Evolutionary conservation across 2,888 invertebrate species (phyloP), one percentile per base, ranked within the genome.

Genomic region (Blera fallax): DNA sequence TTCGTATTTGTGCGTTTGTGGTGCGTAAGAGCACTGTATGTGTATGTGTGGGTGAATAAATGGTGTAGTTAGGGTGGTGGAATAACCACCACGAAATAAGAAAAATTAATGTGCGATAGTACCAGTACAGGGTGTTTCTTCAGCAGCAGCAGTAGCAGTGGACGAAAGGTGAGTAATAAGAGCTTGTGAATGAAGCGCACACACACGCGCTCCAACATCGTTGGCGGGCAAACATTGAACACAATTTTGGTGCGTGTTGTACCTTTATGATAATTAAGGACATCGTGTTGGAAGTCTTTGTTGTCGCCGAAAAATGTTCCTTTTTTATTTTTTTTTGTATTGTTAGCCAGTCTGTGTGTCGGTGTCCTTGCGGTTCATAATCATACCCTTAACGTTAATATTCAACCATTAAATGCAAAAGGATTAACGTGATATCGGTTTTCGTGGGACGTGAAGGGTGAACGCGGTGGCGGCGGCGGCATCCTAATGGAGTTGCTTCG

Each of bases 51-150:
- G 16, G 60, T 21, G 76, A 72, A 48, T 81, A 70, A 81, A 85
- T 81, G 81, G 74, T 76, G 74, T 74, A 70, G 64, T 70, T 43
- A 52, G 69, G 76, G 67, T 70, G 85, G 85, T 77, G 80, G 70
- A 72, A 27, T 34, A 65, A 81, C 76, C 81, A 60, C 81, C 76
- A 82, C 87, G 64, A 87, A 73, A 87, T 82, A 69, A 87, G 54
- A 72, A 48, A 73, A 89, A 88, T 92, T 92, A 90, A 95, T 95
- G 95, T 95, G 95, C 92, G 95, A 95, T 93, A 94, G 94, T 93
- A 94, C 94, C 93, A 94, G 94, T 92, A 94, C 94, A 90, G 95
- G 95, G 91, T 95, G 95, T 93, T 95, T 95, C 93, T 95, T 91
- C 87, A 92, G 90, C 90, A 90, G 90, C 88, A 92, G 90, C 88